phyloP scores from a whole-genome alignment of 2,888 invertebrate genomes.

The Pherbina coryleti region DNA sequence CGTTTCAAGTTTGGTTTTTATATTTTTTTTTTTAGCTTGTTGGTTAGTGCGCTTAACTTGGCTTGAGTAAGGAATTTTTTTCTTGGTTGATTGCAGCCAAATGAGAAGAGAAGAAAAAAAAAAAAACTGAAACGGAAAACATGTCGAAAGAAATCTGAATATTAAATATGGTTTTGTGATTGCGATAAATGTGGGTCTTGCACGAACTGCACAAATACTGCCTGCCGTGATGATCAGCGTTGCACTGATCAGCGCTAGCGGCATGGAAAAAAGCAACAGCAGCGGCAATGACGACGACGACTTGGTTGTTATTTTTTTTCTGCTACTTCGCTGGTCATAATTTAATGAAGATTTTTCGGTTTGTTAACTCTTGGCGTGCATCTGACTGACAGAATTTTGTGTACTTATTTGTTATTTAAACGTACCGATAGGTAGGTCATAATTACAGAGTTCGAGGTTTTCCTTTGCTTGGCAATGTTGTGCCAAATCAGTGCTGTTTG shows the following conservation, averaged over 20 bases:
- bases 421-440: conserved; percentile 29
- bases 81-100: conserved; percentile 13
- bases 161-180: conserved; percentile 51
- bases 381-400: conserved; percentile 41
- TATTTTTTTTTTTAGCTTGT: background rate
- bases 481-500: conserved; percentile 1
- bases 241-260: conserved; percentile 16
- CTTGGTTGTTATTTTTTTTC: background rate
- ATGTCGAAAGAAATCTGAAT: conserved; percentile 49
- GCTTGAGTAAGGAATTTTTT: background rate
- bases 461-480: background rate
- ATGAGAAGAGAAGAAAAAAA: conserved; percentile 17
- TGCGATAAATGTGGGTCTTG: conserved; percentile 48
- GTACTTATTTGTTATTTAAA: conserved; percentile 36
- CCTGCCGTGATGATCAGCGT: background rate
- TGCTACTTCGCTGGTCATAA: conserved; percentile 37
- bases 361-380: conserved; percentile 48
- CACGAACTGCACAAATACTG: conserved; percentile 41
- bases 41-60: background rate
- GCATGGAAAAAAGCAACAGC: background rate
- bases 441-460: conserved; percentile 27
- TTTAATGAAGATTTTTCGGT: conserved; percentile 47
- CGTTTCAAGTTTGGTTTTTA: background rate
- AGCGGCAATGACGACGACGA: background rate
- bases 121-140: conserved; percentile 30